phyloP scores from a whole-genome alignment of 1,140 invertebrate species.

The Anoplolepis gracilipes region DNA sequence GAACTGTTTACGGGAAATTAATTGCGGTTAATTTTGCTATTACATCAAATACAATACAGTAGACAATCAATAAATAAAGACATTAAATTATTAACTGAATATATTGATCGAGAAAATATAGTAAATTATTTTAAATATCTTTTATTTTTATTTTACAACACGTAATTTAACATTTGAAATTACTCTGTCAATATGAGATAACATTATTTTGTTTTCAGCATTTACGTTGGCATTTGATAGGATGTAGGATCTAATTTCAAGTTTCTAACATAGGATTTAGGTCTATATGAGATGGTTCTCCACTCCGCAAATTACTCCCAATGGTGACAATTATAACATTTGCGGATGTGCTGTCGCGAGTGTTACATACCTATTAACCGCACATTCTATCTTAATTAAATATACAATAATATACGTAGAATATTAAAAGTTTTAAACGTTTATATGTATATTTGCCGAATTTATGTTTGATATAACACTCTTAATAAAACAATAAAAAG shows the following conservation, averaged over 20 bases:
- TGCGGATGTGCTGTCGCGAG: conserved; percentile 43
- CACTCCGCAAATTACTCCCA: conserved; percentile 56
- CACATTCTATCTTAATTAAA: conserved; percentile 49
- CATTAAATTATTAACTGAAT: conserved; percentile 7
- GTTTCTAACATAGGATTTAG: conserved; percentile 36
- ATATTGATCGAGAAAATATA: background rate
- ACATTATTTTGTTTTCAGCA: conserved; percentile 24
- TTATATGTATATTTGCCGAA: background rate
- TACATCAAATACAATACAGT: background rate
- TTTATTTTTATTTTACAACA: background rate
- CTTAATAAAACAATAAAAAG: background rate
- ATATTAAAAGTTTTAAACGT: conserved; percentile 23
- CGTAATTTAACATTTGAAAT: background rate
- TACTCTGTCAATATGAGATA: background rate
- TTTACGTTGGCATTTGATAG: conserved; percentile 30
- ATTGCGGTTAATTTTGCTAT: conserved; percentile 48
- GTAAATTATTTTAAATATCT: background rate
- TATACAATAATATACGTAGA: background rate
- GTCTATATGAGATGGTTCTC: conserved; percentile 38
- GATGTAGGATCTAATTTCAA: conserved; percentile 52
- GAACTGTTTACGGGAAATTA: conserved; percentile 38
- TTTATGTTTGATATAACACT: background rate
- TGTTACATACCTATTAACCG: conserved; percentile 47
- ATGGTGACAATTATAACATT: conserved; percentile 53
- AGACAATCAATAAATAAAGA: conserved; percentile 14